A percentile compares a stretch with the other conserved stretches of the same genome.
Evolutionary conservation across 2,113 vertebrate genomes (phyloP).

Genomic region (Ictidomys tridecemlineatus): DNA sequence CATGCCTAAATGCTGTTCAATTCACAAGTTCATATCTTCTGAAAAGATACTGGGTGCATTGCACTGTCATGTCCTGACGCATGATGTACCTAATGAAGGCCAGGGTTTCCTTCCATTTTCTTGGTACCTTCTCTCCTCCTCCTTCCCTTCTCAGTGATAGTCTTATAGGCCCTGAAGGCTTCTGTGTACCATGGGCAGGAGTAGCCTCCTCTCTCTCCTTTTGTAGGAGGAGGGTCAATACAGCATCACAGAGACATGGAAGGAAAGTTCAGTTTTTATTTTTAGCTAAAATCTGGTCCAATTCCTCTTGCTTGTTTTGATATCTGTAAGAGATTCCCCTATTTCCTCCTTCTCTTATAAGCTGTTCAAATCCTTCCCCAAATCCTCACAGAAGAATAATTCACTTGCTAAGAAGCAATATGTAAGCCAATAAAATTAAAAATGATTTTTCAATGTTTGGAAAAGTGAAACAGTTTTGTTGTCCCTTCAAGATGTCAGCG

Average conservation of each 20-base stretch:
- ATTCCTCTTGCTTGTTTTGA: neutral
- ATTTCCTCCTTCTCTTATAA: neutral
- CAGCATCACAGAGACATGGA: neutral
- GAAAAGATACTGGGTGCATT: neutral
- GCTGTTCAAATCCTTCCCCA: neutral
- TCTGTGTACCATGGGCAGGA: neutral
- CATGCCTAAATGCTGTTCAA: neutral
- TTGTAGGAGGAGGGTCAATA: neutral
- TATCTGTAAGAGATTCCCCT: neutral
- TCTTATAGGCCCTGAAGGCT: neutral
- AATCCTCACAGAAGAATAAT: neutral
- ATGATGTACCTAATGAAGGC: neutral
- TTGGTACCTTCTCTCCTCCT: neutral
- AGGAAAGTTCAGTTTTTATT: constrained; percentile 7
- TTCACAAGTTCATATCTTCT: neutral
- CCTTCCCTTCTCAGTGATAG: neutral
- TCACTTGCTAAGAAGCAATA: neutral
- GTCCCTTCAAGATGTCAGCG: neutral
- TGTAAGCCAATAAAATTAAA: neutral
- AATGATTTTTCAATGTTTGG: neutral
- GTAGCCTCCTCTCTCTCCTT: neutral
- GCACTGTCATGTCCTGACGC: no score
- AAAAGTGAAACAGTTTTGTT: neutral
- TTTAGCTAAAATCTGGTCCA: neutral
- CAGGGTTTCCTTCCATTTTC: neutral